Percentiles rank a stretch among this genome's conserved stretches.
These are phyloP conservation scores for Arion vulgaris DNA, from an alignment of 1,140 invertebrate genomes.

Conservation along the genomic window DNA sequence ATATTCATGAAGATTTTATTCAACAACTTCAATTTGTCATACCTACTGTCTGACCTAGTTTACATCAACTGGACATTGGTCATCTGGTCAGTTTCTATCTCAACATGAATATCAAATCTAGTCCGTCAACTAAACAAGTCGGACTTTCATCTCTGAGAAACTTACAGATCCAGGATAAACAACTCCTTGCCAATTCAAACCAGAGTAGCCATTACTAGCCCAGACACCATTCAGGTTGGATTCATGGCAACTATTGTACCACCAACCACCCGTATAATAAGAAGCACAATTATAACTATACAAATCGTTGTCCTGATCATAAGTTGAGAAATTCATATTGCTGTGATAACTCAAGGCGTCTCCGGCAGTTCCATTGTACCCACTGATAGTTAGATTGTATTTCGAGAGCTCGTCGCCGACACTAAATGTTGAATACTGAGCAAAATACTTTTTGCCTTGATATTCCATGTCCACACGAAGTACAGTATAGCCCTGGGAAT, in stretches of 20 bases:
- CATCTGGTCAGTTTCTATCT: too few relatives aligned
- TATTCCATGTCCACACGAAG: neutral
- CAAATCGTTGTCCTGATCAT: constrained; percentile 21
- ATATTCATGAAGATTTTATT: too few relatives aligned
- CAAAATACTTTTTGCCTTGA: neutral
- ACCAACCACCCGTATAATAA: constrained; percentile 11
- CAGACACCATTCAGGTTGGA: constrained; percentile 8
- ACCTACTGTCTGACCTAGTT: too few relatives aligned
- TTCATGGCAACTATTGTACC: constrained; percentile 4
- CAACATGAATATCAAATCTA: too few relatives aligned
- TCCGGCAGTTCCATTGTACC: constrained; percentile 68
- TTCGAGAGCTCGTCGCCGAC: constrained; percentile 22
- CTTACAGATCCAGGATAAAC: neutral
- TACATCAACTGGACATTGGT: too few relatives aligned
- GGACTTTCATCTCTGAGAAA: neutral
- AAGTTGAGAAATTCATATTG: constrained; percentile 7
- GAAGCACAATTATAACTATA: neutral
- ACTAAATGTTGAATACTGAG: constrained; percentile 41
- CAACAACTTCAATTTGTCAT: too few relatives aligned
- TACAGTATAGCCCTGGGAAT: constrained; percentile 2
- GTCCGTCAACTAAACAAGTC: neutral
- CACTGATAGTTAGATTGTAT: constrained; percentile 34
- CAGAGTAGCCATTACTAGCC: neutral
- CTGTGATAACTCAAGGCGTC: constrained; percentile 6
- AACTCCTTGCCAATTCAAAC: neutral